These are phyloP conservation scores for Mustela lutreola DNA, from an alignment of 2,113 vertebrate genomes.

Conservation along the genomic window DNA sequence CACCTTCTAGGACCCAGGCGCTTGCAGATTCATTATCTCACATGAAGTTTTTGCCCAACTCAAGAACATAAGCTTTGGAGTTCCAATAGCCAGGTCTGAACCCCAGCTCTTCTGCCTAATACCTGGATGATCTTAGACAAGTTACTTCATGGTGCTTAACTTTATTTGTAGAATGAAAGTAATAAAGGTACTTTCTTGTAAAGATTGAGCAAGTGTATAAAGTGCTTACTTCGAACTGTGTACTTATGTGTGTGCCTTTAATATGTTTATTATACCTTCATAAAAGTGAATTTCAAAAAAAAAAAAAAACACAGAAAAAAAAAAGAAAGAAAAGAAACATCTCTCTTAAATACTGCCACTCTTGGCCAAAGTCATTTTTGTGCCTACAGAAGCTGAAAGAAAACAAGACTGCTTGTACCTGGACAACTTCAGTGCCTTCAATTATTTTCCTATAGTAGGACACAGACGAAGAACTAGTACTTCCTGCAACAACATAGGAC, in stretches of 20 bases:
- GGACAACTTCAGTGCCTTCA: conserved; percentile 97
- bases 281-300: not conserved
- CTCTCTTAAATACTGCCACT: not conserved
- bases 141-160: not conserved
- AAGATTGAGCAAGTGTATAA: not conserved
- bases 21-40: not conserved
- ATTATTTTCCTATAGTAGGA: conserved; percentile 99
- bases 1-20: not conserved
- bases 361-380: not conserved
- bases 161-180: not conserved
- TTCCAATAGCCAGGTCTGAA: not conserved
- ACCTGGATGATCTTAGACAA: not conserved
- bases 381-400: not conserved
- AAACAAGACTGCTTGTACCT: conserved; percentile 88
- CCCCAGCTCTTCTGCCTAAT: not conserved
- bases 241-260: not conserved
- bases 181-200: not conserved
- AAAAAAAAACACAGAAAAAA: not conserved
- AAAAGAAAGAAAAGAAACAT: not conserved
- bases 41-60: not conserved
- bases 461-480: conserved; percentile 93
- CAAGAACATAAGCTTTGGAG: not conserved
- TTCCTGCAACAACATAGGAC: conserved; percentile 96
- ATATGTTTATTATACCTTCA: not conserved
- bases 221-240: not conserved